phyloP scores from a whole-genome alignment of 2,888 invertebrate genomes.

The Masnerella sp. region DNA sequence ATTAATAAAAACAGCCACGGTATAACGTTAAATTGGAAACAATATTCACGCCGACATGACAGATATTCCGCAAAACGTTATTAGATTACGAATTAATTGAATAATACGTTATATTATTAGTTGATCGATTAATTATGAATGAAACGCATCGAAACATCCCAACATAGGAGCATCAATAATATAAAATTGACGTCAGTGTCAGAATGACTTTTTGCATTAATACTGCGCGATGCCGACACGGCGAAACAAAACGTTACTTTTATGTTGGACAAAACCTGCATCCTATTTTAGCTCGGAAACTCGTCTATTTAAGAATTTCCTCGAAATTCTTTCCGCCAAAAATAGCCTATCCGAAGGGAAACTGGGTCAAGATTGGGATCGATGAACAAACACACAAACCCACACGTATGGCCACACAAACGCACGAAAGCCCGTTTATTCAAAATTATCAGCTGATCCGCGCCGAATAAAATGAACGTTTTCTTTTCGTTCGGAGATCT shows the following conservation, averaged over 20 bases:
- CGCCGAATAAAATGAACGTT: conserved; percentile 59
- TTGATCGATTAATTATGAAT: conserved; percentile 34
- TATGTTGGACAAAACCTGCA: conserved; percentile 17
- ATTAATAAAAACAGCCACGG: conserved; percentile 36
- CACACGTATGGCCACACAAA: not conserved
- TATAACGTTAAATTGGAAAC: conserved; percentile 32
- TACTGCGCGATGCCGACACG: conserved; percentile 7
- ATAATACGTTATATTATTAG: conserved; percentile 30
- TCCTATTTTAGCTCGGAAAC: conserved; percentile 29
- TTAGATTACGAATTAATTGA: conserved; percentile 37
- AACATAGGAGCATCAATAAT: conserved; percentile 22
- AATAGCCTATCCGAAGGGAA: conserved; percentile 35
- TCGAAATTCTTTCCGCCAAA: conserved; percentile 37
- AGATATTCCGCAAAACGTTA: conserved; percentile 23
- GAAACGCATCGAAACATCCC: conserved; percentile 15
- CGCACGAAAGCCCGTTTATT: conserved; percentile 20
- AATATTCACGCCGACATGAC: conserved; percentile 17
- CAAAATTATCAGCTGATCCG: conserved; percentile 48
- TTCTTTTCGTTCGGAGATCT: conserved; percentile 30
- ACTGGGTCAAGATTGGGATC: conserved; percentile 58
- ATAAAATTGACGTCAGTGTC: conserved; percentile 39
- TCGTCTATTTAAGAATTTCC: conserved; percentile 41
- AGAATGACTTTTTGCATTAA: conserved; percentile 26
- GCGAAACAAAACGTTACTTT: conserved; percentile 25
- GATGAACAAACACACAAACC: conserved; percentile 45